Conservation (phyloP, 2,888 invertebrate species). For the Trachelus stipa region DNA sequence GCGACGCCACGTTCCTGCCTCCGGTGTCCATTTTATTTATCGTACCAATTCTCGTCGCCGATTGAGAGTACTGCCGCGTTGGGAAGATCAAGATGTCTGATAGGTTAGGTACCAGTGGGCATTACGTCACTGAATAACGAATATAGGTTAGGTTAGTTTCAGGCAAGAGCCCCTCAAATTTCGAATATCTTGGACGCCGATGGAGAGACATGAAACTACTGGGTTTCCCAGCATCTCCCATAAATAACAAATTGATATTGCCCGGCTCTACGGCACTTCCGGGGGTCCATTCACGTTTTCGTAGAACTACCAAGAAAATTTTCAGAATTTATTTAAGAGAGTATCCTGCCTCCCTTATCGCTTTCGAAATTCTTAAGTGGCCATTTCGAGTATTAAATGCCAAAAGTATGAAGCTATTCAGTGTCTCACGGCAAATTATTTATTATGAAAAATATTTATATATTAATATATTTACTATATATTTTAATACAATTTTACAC, state of each 20-base stretch:
- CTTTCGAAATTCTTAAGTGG: too few species aligned
- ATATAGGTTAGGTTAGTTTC: background rate
- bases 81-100: background rate
- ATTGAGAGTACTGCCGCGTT: background rate
- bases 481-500: too few species aligned
- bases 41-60: background rate
- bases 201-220: conserved; percentile 20
- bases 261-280: background rate
- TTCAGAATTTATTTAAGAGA: background rate
- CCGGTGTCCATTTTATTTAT: background rate
- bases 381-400: too few species aligned
- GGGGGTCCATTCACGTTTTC: background rate
- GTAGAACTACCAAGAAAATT: background rate
- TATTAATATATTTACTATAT: too few species aligned
- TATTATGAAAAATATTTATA: too few species aligned
- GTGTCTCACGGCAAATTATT: too few species aligned
- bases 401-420: too few species aligned
- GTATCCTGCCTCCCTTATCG: background rate
- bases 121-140: background rate
- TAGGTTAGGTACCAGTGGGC: background rate
- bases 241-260: conserved; percentile 34
- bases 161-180: conserved; percentile 5
- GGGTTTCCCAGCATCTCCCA: conserved; percentile 7
- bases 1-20: background rate
- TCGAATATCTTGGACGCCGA: conserved; percentile 8